Base-by-base conservation (phyloP, 1,140 invertebrate species). In the Sarcophaga bullata region DNA sequence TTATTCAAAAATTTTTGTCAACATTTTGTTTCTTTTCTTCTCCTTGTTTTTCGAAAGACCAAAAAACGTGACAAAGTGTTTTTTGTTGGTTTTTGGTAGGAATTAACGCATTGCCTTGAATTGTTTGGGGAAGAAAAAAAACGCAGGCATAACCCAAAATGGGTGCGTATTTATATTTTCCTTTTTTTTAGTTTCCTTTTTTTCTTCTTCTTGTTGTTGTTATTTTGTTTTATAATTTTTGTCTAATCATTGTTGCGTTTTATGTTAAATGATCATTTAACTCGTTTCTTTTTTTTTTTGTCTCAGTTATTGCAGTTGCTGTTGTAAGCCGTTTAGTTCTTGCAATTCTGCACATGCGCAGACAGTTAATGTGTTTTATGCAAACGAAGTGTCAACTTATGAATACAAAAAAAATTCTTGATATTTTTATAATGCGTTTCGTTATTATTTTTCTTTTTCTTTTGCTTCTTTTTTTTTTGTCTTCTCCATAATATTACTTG, bases 351-450 rank as follows among this genome's bases (percentile, higher is more conserved):
- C 75, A 78, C 75, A 78, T 78, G 75, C 75, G 48, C 75, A 78
- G 75, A 78, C 75, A 78, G 75, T 78, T 78, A 78, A 50, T 50
- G 49, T 78, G 75, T 78, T 78, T 78, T 78, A 78, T 78, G 75
- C 75, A 78, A 78, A 78, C 75, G 75, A 78, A 78, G 75, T 78
- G 75, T 78, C 75, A 78, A 78, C 75, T 78, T 50, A 78, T 78
- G 75, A 78, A 78, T 78, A 78, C 75, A 52, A 78, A 37, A 78
- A 37, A 37, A 78, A 78, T 78, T 17, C 48, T 68, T 68, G 62
- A 68, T 68, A 19, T 25, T 58, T 58, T 13, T 58, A 37, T 37
- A 58, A n/a, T 58, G 54, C 54, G 54, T 58, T 58, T 58, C 25
- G 25, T 37, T 37, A 37, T 37, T 58, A n/a, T 58, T 58, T 58